Conservation (phyloP, 2,797 vertebrate genomes). For the Chiloscyllium punctatum region DNA sequence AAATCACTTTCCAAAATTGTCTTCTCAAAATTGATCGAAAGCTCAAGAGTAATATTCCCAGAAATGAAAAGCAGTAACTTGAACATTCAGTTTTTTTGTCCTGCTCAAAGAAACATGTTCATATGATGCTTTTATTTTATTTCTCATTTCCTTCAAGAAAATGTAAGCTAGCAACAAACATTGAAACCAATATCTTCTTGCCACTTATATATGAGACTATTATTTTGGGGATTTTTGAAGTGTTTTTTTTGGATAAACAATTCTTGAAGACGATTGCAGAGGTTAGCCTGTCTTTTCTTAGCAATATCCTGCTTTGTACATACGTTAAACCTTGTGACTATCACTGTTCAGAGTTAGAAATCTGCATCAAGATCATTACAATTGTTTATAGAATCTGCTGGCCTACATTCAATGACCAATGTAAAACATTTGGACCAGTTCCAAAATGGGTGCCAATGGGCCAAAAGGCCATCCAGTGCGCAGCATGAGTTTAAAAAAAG, state of each 20-base stretch:
- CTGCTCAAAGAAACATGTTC: not conserved
- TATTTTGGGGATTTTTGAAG: not conserved
- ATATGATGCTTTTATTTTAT: not conserved
- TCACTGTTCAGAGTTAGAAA: not conserved
- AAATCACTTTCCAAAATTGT: constrained; percentile 1
- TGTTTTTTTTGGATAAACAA: not conserved
- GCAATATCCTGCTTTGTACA: not conserved
- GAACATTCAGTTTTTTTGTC: not conserved
- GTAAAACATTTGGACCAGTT: not conserved
- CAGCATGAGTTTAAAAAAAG: not conserved
- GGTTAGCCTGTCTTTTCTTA: not conserved
- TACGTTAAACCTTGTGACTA: not conserved
- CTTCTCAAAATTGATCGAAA: not conserved
- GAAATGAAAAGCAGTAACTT: not conserved
- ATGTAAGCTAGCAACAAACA: not conserved
- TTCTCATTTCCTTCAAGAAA: not conserved
- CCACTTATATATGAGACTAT: not conserved
- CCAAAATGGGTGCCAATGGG: not conserved
- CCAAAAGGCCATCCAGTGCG: not conserved
- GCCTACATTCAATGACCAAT: not conserved
- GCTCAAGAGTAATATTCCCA: not conserved
- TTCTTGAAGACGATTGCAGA: not conserved
- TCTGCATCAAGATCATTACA: not conserved
- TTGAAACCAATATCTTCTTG: not conserved
- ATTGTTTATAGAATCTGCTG: not conserved